Conservation (phyloP, 2,113 vertebrate genomes). For the Leucopsar rothschildi region DNA sequence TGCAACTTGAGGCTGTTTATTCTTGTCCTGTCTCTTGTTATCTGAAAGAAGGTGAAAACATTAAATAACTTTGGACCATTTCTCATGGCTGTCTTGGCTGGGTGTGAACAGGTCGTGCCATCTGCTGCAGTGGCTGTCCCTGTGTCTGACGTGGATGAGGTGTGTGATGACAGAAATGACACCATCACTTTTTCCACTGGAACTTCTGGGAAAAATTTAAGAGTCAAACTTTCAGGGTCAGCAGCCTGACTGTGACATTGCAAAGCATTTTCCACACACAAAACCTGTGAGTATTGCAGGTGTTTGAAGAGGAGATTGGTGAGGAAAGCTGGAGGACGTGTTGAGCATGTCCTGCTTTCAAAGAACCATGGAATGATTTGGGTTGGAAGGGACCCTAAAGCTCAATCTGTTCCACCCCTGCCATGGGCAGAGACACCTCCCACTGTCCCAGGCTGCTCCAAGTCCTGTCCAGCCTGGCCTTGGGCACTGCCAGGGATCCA, state of each 20-base stretch:
- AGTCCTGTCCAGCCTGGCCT: background rate
- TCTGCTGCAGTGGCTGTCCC: background rate
- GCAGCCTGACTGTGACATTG: background rate
- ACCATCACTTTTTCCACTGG: background rate
- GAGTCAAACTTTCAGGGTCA: background rate
- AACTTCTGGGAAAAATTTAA: background rate
- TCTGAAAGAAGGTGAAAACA: background rate
- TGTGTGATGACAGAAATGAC: background rate
- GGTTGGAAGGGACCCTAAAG: background rate
- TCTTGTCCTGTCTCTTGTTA: background rate
- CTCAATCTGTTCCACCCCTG: background rate
- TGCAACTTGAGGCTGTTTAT: background rate
- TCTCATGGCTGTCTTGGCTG: background rate
- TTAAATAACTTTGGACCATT: background rate
- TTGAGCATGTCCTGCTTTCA: background rate
- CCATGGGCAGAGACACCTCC: background rate
- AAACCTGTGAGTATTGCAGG: background rate
- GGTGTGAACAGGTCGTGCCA: background rate
- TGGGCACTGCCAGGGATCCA: background rate
- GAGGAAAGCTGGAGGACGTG: background rate
- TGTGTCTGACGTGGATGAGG: background rate
- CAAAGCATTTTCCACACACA: background rate
- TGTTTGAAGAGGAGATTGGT: background rate
- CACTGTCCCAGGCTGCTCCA: accelerated
- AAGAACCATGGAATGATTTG: background rate